Evolutionary conservation across 1,140 invertebrate genomes (phyloP).

Genomic region (Leptinotarsa lineolata): DNA sequence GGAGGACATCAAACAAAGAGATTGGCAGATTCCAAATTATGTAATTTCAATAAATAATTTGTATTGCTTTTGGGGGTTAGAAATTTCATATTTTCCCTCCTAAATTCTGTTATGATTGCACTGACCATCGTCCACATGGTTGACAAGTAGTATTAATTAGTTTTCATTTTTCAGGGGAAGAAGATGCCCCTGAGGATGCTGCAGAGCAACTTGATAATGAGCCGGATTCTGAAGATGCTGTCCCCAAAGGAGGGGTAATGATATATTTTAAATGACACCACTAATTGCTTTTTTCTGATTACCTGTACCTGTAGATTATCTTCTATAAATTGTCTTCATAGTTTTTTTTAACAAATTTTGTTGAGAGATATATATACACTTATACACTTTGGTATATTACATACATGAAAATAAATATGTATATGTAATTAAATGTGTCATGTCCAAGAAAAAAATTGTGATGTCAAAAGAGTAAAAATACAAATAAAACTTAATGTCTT

Average conservation of each 20-base stretch:
- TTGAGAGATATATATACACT: too few species aligned
- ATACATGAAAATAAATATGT: too few species aligned
- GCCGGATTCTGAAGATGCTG: conserved; percentile 73
- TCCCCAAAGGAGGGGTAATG: conserved; percentile 58
- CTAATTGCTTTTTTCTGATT: too few species aligned
- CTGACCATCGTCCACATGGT: conserved; percentile 52
- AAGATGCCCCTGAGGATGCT: conserved; percentile 68
- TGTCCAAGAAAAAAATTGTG: too few species aligned
- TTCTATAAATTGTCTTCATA: too few species aligned
- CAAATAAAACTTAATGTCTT: too few species aligned
- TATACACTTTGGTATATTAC: too few species aligned
- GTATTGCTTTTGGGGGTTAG: conserved; percentile 44
- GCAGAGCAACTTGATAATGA: conserved; percentile 69
- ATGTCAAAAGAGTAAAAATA: too few species aligned
- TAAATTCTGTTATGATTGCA: conserved; percentile 46
- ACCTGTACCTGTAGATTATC: too few species aligned
- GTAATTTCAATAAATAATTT: conserved; percentile 33
- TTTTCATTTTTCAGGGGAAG: conserved; percentile 63
- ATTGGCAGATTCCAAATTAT: conserved; percentile 60
- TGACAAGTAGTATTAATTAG: conserved; percentile 39
- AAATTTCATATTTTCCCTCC: conserved; percentile 52
- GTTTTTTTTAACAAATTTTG: too few species aligned
- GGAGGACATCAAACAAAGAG: conserved; percentile 72
- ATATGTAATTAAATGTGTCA: too few species aligned
- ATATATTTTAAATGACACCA: not conserved